Base-by-base conservation (phyloP, 2,888 invertebrate genomes). In the Molorchus minor region DNA sequence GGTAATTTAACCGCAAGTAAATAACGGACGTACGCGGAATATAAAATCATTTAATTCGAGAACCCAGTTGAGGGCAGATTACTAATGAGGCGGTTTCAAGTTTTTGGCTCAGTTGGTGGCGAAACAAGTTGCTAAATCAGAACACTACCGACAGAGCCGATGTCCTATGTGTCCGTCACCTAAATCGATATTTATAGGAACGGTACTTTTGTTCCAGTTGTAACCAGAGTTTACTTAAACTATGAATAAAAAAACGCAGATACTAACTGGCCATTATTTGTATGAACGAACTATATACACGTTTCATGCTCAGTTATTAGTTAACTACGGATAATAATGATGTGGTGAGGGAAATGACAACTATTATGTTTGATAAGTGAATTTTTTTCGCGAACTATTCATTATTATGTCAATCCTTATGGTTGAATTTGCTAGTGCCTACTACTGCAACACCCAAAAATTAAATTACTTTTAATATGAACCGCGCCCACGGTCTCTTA, bases 31-130 rank as follows among this genome's bases (percentile, higher is more conserved):
- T 36, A 47, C 17, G 20, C 21, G 36, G 49, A 49, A 38, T 49
- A 38, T 25, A 38, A 38, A 49, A 33, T n/a, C 7, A 33, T 33
- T n/a, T 33, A 10, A 33, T 33, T 33, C 33, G n/a, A 49, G 49
- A 21, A 3, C 7, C 21, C 36, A 25, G 38, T 38, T 38, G 49
- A 49, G 49, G 49, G 38, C 38, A 49, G 49, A 15, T 38, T 49
- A 49, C 49, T 49, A 49, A 49, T 49, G 49, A 49, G 49, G 16
- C 10, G 21, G 38, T 16, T 21, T 40, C 38, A n/a, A 49, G 49
- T 40, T 49, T 49, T 49, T 25, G 49, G 38, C 38, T 25, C 13
- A 13, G 21, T 44, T 10, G 21, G 21, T 20, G 21, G 33, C 33
- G 33, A 33, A 33, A 33, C 33, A n/a, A n/a, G 33, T 33, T 25